Evolutionary conservation across 2,797 vertebrate genomes (phyloP), one percentile per base, ranked within the genome.

Genomic region (Aphelocoma californica): DNA sequence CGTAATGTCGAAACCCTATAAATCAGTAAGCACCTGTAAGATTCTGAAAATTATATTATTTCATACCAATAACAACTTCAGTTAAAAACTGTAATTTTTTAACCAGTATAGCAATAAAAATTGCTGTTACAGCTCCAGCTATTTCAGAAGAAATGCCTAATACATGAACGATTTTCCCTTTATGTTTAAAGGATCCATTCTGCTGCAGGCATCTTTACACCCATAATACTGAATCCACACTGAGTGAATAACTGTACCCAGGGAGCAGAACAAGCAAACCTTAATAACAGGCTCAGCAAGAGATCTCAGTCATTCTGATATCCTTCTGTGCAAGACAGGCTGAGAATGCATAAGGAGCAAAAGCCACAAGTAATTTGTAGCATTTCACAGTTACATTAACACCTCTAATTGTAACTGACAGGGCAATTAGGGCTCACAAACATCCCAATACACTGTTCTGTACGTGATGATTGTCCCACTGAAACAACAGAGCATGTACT

Each of bases 371-470:
- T 83, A 91, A 96, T 93, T 84, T 92, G 95, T 91, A 94, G 80
- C 82, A 81, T 90, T 96, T 97, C 89, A 92, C 89, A 92, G 87
- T 88, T 91, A 90, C 73, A 94, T 95, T 96, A 96, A 81, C 93
- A 92, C 91, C 80, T 95, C 89, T 96, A 96, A 97, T 96, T 95
- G 92, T 81, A 94, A 95, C 28, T 94, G 95, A 93, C 95, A 97
- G 48, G 54, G 70, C 73, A 96, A 96, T 96, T 96, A 96, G 83
- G 66, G n/a, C 72, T 91, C 89, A 86, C 87, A 93, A 95, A 66
- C 50, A 72, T 90, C 80, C 84, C 66, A 90, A 9, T 70, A 65
- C 58, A 62, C 44, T 56, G 51, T 18, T 42, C 91, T 69, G 54
- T 78, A 88, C n/a, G 57, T 20, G 79, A 80, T 90, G 81, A 91